phyloP scores from a whole-genome alignment of 2,888 invertebrate genomes.

The Drosophila greeni region DNA sequence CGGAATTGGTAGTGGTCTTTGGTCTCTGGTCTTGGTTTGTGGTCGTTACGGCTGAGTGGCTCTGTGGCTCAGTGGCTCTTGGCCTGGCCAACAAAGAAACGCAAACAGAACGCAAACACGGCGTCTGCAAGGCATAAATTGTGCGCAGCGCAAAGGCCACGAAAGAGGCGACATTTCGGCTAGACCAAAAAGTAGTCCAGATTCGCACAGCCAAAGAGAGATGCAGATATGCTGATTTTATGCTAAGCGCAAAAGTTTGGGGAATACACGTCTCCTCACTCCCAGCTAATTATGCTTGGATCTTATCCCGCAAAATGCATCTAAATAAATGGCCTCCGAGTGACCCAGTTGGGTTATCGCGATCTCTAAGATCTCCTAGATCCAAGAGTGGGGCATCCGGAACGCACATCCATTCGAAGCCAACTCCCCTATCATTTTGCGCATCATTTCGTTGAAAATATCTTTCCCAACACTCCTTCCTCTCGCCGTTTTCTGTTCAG shows the following conservation, averaged over 20 bases:
- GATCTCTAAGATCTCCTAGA: conserved; percentile 13
- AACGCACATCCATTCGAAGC: conserved; percentile 8
- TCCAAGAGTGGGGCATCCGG: conserved; percentile 21
- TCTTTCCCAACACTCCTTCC: conserved; percentile 21
- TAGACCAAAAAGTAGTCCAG: conserved; percentile 60
- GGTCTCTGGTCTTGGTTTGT: conserved; percentile 24
- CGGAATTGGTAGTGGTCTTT: conserved; percentile 15
- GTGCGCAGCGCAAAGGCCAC: conserved; percentile 57
- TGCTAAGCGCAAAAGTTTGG: conserved; percentile 18
- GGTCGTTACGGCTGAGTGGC: conserved; percentile 53
- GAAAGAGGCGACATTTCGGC: conserved; percentile 50
- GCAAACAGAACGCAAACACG: conserved; percentile 40
- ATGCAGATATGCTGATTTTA: conserved; percentile 43
- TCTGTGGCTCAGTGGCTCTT: conserved; percentile 40
- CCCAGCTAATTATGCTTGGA: conserved; percentile 28
- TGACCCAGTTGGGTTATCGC: conserved; percentile 44
- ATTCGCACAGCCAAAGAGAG: conserved; percentile 46
- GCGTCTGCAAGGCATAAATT: conserved; percentile 64
- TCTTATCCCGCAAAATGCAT: conserved; percentile 29
- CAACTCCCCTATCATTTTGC: conserved; percentile 27
- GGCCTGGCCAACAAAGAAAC: conserved; percentile 44
- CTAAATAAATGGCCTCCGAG: conserved; percentile 32
- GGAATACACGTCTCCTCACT: not conserved
- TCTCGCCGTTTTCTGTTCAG: conserved; percentile 49
- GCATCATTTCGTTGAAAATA: conserved; percentile 32